Evolutionary conservation across 2,113 vertebrate genomes (phyloP).

Genomic region (Poecilia latipinna): DNA sequence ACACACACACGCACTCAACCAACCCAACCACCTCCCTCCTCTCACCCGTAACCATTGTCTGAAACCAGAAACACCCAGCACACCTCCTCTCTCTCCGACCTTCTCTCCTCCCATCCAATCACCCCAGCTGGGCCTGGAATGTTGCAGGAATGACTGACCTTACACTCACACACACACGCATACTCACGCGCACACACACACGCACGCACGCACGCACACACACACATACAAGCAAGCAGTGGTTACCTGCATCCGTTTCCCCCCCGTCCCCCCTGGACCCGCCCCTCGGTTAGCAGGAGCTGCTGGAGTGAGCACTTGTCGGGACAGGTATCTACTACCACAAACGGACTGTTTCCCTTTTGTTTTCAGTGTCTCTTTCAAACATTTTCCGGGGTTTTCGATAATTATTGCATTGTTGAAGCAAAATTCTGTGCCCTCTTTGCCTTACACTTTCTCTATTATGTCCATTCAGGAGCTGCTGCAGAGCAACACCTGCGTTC

Average conservation of each 20-base stretch:
- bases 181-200: constrained; percentile 15
- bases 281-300: constrained; percentile 29
- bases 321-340: constrained; percentile 26
- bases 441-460: constrained; percentile 56
- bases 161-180: constrained; percentile 20
- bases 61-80: constrained; percentile 77
- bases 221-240: constrained; percentile 25
- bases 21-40: constrained; percentile 62
- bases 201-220: constrained; percentile 27
- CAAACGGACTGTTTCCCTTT: not conserved
- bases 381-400: too few species aligned
- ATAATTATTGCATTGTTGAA: not conserved
- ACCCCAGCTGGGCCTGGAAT: constrained; percentile 79
- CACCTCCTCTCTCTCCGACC: constrained; percentile 63
- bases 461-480: constrained; percentile 88
- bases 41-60: constrained; percentile 76
- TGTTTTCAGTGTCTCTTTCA: not conserved
- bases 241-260: constrained; percentile 62
- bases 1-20: constrained; percentile 32
- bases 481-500: constrained; percentile 87
- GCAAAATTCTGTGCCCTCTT: constrained; percentile 3
- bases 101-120: constrained; percentile 74
- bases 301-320: constrained; percentile 47
- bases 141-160: constrained; percentile 71
- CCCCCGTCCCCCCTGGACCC: not conserved